Percentiles rank a stretch among this genome's conserved stretches.
These are phyloP conservation scores for Cataglyphis cursor DNA, from an alignment of 2,888 invertebrate species.

Conservation along the genomic window DNA sequence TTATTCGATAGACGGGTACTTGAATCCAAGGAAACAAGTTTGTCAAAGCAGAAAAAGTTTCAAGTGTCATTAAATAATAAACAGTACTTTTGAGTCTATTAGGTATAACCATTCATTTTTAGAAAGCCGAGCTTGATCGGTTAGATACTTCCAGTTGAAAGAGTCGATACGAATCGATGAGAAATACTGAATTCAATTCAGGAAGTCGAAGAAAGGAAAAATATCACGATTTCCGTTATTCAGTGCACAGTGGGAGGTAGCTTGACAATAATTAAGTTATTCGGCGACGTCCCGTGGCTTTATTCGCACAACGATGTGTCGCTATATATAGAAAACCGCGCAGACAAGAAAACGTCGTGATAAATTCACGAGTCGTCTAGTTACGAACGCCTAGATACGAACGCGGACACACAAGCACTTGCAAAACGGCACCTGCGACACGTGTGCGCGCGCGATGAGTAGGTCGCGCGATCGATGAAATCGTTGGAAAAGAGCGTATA, in stretches of 20 bases:
- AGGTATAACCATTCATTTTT: conserved; percentile 2
- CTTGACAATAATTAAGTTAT: conserved; percentile 23
- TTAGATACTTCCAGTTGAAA: neutral
- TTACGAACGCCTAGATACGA: conserved; percentile 41
- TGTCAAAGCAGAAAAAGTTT: neutral
- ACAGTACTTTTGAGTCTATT: neutral
- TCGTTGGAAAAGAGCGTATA: conserved; percentile 36
- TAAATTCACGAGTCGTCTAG: conserved; percentile 52
- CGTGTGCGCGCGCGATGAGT: conserved; percentile 53
- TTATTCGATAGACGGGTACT: neutral
- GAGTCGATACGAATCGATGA: neutral
- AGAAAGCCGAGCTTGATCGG: neutral
- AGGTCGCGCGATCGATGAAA: conserved; percentile 55
- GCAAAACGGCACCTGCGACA: conserved; percentile 49
- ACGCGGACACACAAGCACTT: conserved; percentile 26
- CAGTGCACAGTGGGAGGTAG: neutral
- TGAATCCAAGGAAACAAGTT: neutral
- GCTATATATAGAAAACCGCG: conserved; percentile 14
- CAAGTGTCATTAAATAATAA: neutral
- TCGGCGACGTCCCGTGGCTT: neutral
- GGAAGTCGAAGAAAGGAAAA: neutral
- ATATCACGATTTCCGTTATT: no score
- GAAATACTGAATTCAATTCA: neutral
- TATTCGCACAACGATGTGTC: neutral
- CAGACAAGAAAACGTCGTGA: conserved; percentile 37